Conservation (phyloP, 2,113 vertebrate genomes). For the Emberiza fucata region DNA sequence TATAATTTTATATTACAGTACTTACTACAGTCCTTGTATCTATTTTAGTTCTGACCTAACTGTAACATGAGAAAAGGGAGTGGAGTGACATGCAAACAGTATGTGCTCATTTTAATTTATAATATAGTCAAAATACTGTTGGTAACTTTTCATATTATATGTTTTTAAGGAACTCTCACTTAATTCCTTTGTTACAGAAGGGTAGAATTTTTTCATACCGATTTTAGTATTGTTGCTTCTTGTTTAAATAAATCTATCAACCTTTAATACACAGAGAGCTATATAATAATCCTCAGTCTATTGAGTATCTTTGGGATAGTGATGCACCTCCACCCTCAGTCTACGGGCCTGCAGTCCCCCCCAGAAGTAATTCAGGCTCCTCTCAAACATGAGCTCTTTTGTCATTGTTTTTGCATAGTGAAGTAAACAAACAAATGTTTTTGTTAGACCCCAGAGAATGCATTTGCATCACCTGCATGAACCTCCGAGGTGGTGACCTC, state of each 20-base stretch:
- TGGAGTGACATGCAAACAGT: background rate
- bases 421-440: constrained; percentile 2
- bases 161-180: background rate
- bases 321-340: background rate
- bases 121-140: background rate
- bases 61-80: background rate
- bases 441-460: background rate
- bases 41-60: constrained; percentile 22
- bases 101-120: background rate
- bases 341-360: background rate
- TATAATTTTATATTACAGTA: constrained; percentile 55
- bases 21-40: background rate
- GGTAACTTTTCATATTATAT: background rate
- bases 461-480: background rate
- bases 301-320: background rate
- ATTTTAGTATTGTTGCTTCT: background rate
- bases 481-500: background rate
- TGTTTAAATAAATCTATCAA: background rate
- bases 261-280: background rate
- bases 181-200: background rate
- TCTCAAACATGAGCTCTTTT: background rate
- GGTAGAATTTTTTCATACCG: background rate
- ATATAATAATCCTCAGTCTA: background rate
- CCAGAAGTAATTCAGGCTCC: background rate
- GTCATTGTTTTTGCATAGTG: background rate